phyloP scores from a whole-genome alignment of 2,797 vertebrate genomes.

The Diglossa cyanea region DNA sequence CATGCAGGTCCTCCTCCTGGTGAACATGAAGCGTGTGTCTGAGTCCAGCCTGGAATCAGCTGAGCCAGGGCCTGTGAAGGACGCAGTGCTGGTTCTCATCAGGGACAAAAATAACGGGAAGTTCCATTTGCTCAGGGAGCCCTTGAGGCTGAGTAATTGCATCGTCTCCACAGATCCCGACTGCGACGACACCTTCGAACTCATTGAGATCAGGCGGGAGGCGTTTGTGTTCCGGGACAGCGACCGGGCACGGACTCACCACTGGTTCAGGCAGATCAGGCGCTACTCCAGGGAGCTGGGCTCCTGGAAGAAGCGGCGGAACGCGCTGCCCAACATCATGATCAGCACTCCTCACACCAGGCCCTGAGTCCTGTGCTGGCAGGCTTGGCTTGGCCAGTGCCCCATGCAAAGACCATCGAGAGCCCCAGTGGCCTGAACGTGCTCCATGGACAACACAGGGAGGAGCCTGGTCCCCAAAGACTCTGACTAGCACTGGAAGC shows the following conservation, averaged over 20 bases:
- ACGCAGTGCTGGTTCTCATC: slow-evolving; percentile 88
- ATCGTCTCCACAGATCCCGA: slow-evolving; percentile 88
- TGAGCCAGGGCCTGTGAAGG: slow-evolving; percentile 77
- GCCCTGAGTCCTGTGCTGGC: neutral
- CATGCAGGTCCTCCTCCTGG: slow-evolving; percentile 89
- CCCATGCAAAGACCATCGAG: neutral
- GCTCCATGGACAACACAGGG: neutral
- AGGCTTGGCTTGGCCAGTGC: neutral
- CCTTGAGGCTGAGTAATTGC: slow-evolving; percentile 87
- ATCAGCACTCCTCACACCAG: slow-evolving; percentile 82
- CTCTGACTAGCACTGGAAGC: neutral
- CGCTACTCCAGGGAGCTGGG: slow-evolving; percentile 85
- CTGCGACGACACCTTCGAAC: slow-evolving; percentile 89
- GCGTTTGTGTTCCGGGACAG: slow-evolving; percentile 88
- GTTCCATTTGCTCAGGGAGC: slow-evolving; percentile 87
- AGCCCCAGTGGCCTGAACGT: neutral
- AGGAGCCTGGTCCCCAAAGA: neutral
- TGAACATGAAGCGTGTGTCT: slow-evolving; percentile 75
- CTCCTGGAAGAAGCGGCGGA: slow-evolving; percentile 88
- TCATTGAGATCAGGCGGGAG: slow-evolving; percentile 89
- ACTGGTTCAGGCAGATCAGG: slow-evolving; percentile 90
- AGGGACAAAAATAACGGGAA: slow-evolving; percentile 92
- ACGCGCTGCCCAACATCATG: slow-evolving; percentile 93
- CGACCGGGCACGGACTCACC: slow-evolving; percentile 87
- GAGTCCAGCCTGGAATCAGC: slow-evolving; percentile 70